Evolutionary conservation across 2,888 invertebrate genomes (phyloP).

Genomic region (Troides helena): DNA sequence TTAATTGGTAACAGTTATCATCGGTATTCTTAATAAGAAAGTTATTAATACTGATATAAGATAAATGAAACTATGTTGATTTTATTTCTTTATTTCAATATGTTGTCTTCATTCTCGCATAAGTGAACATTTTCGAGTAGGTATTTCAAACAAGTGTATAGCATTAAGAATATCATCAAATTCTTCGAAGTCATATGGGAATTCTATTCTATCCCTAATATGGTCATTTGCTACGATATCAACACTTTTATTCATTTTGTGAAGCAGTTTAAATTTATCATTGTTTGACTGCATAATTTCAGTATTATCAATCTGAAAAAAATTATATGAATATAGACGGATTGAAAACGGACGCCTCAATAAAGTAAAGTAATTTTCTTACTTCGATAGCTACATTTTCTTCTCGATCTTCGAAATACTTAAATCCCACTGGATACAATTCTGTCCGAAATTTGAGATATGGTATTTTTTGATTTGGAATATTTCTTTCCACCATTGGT

Average conservation of each 20-base stretch:
- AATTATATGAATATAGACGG: neutral
- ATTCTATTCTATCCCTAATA: conserved; percentile 5
- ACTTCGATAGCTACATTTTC: conserved; percentile 5
- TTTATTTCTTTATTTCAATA: neutral
- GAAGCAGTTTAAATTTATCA: conserved; percentile 19
- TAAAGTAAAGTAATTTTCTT: neutral
- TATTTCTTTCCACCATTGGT: conserved; percentile 5
- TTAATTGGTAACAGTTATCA: too few species aligned
- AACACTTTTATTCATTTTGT: conserved; percentile 10
- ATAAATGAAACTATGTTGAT: neutral
- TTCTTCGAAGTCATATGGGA: conserved; percentile 6
- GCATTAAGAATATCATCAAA: conserved; percentile 15
- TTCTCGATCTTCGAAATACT: neutral
- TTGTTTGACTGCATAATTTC: neutral
- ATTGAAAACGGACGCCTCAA: neutral
- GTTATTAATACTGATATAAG: neutral
- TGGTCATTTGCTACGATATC: conserved; percentile 3
- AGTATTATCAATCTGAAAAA: conserved; percentile 20
- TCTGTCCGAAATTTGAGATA: conserved; percentile 2
- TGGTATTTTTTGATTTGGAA: neutral
- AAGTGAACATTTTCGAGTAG: conserved; percentile 8
- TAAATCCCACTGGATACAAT: neutral
- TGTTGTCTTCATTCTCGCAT: conserved; percentile 2
- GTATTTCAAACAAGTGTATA: conserved; percentile 21
- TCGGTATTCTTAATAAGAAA: neutral